Evolutionary conservation across 2,888 invertebrate species (phyloP), one percentile per base, ranked within the genome.

Genomic region (Drosophila mayaguana): DNA sequence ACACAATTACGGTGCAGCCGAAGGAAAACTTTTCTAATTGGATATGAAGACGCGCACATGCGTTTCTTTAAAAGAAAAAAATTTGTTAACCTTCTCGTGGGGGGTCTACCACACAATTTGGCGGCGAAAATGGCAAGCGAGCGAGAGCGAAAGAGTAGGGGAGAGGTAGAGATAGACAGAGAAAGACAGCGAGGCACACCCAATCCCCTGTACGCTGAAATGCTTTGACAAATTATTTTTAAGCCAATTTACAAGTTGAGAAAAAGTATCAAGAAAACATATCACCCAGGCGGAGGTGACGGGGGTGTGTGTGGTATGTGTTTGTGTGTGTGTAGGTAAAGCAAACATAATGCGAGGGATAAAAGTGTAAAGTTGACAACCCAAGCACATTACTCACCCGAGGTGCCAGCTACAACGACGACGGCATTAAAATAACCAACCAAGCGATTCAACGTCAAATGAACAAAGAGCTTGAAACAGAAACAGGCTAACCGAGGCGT

Each of bases 211-310:
- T 56, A 59, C 78, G 79, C 83, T 88, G 86, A 87, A 84, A 88
- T 80, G 89, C 90, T 90, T 88, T 89, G 89, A 90, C 90, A 89
- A 89, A 89, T 89, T 89, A 90, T 90, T 88, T 90, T 89, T 86
- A 90, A 90, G 89, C 89, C 90, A 89, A 90, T 89, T 89, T 90
- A 90, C 90, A 89, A 90, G 83, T 90, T 88, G 86, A 80, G 90
- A 82, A 87, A 83, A 89, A 85, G 82, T 86, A 86, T 79, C 89
- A 83, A 78, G 83, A 78, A 88, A 89, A 88, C 88, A 89, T 88
- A 84, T 84, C 84, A 84, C 84, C 83, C 76, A 62, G 68, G 75
- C 62, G 56, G 48, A 14, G 57, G 43, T 20, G 22, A 20, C 3
- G 22, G 18, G 22, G 45, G 36, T 12, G 43, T 2, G 45, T 12